Percentiles rank a stretch among this genome's conserved stretches.
Evolutionary conservation across 2,797 vertebrate species (phyloP).

Genomic region (Gobionotothen gibberifrons): DNA sequence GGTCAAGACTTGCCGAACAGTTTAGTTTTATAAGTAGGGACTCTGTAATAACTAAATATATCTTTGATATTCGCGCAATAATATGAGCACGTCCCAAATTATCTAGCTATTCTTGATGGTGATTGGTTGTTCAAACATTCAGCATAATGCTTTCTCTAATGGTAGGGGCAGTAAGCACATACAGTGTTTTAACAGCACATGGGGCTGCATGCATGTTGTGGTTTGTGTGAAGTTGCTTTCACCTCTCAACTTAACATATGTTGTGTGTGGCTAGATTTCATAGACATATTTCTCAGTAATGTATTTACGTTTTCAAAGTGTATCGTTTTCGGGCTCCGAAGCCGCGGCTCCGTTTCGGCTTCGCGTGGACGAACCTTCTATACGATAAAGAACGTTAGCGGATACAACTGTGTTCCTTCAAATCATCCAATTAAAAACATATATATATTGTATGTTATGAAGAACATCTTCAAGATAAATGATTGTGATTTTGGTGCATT

Average conservation of each 20-base stretch:
- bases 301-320: background rate
- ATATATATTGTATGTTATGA: background rate
- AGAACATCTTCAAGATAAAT: conserved; percentile 7
- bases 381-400: too few relatives aligned
- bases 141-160: background rate
- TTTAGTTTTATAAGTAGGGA: background rate
- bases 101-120: background rate
- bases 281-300: background rate
- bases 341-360: too few relatives aligned
- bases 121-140: background rate
- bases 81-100: background rate
- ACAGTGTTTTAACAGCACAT: background rate
- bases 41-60: background rate
- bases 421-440: background rate
- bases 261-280: background rate
- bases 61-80: background rate
- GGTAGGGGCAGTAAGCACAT: background rate
- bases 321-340: too few relatives aligned
- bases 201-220: background rate
- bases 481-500: conserved; percentile 20
- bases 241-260: background rate
- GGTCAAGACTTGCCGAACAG: too few relatives aligned
- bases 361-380: too few relatives aligned
- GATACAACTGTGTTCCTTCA: background rate
- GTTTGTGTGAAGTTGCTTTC: background rate